Evolutionary conservation across 2,888 invertebrate species (phyloP).

Genomic region (Smittia aterrima): DNA sequence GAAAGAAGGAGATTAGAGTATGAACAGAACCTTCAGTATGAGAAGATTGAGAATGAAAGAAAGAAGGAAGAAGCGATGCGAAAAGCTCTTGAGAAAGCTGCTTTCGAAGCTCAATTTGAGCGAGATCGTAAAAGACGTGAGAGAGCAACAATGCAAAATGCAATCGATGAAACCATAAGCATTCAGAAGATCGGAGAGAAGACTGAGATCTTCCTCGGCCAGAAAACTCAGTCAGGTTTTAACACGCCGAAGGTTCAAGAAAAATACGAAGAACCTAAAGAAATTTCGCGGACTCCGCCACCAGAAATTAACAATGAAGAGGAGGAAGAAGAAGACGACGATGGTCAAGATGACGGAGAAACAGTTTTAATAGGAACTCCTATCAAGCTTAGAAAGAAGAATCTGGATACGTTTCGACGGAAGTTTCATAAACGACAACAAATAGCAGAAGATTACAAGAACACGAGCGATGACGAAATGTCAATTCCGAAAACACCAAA

Average conservation of each 20-base stretch:
- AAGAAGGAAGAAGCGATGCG: slow-evolving; percentile 72
- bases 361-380: slow-evolving; percentile 53
- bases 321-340: slow-evolving; percentile 45
- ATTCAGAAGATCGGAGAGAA: slow-evolving; percentile 37
- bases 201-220: slow-evolving; percentile 32
- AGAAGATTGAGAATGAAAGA: slow-evolving; percentile 69
- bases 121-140: slow-evolving; percentile 58
- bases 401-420: slow-evolving; percentile 31
- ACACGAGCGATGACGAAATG: slow-evolving; percentile 41
- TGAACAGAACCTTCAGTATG: slow-evolving; percentile 65
- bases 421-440: slow-evolving; percentile 4
- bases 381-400: slow-evolving; percentile 51
- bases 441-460: background rate
- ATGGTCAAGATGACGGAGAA: slow-evolving; percentile 47
- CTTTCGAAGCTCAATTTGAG: slow-evolving; percentile 68
- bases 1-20: slow-evolving; percentile 68
- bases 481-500: slow-evolving; percentile 43
- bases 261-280: background rate
- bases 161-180: slow-evolving; percentile 37
- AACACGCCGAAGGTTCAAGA: background rate
- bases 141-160: slow-evolving; percentile 44
- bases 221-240: background rate
- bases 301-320: slow-evolving; percentile 46
- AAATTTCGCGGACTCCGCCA: background rate
- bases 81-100: slow-evolving; percentile 75